These are phyloP conservation scores for Mustela nigripes DNA, from an alignment of 2,113 vertebrate genomes.

Conservation along the genomic window DNA sequence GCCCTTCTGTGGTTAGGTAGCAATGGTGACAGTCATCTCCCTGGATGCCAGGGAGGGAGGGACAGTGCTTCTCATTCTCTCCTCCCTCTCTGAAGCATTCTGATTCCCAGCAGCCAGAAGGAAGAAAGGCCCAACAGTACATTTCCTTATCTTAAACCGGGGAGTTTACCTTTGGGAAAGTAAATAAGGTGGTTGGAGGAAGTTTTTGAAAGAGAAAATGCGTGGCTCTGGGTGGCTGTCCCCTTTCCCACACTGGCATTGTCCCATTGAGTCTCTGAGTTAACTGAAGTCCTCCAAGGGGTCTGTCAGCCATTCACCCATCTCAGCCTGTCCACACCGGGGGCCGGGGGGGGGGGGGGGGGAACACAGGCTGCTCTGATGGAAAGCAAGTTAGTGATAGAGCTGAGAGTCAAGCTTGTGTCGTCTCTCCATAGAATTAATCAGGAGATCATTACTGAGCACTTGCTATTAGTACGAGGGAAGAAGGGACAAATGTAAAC, in stretches of 20 bases:
- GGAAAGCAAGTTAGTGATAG: neutral
- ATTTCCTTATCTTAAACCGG: slow-evolving; percentile 27
- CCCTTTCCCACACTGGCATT: neutral
- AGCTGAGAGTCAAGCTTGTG: neutral
- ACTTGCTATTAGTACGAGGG: too few relatives aligned
- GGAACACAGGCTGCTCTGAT: neutral
- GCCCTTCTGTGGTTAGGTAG: neutral
- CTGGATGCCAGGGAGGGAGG: accelerated
- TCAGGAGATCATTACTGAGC: accelerated
- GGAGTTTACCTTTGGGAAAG: neutral
- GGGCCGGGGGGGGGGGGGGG: accelerated
- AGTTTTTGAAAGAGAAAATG: neutral
- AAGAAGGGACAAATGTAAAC: neutral
- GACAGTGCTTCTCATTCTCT: neutral
- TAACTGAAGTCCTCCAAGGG: neutral
- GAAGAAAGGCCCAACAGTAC: neutral
- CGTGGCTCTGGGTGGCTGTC: neutral
- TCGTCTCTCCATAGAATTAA: neutral
- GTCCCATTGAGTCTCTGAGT: accelerated
- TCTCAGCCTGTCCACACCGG: accelerated
- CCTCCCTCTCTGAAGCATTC: accelerated
- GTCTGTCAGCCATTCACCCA: neutral
- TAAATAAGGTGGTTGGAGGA: neutral
- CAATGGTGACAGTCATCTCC: neutral
- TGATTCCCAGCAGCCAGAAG: neutral